Base-by-base conservation (phyloP, 2,888 invertebrate species). In the Chrysolina oricalcia region DNA sequence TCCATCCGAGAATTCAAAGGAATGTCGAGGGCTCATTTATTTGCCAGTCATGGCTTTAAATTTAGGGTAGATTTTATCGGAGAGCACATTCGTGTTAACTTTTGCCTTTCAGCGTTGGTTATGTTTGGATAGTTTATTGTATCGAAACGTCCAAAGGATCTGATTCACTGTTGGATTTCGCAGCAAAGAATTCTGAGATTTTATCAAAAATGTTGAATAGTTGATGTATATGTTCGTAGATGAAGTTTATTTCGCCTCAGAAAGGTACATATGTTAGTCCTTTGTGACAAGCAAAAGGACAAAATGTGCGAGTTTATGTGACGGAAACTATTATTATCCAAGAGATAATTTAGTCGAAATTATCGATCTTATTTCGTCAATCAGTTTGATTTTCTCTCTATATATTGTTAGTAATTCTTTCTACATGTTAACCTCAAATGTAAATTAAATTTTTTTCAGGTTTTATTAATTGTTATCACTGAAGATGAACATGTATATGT, bases 41-140 rank as follows among this genome's bases (percentile, higher is more conserved):
- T 59, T 59, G 86, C 87, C 87, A 87, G 87, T 87, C 87, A 87
- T 82, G 82, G 83, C 82, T 85, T 86, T 87, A 87, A 87, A 87
- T 87, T 87, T 86, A 83, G 86, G 86, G 86, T 87, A 85, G 85
- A 86, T 85, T 82, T 83, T 85, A 86, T 86, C 85, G 79, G 53
- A 53, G 71, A 68, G 19, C 68, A 53, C 53, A 35, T 53, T 53
- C 53, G 53, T 59, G 68, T 68, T 68, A 68, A 68, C 68, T 68
- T 66, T 67, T 68, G 19, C 68, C 68, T 68, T 68, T 53, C 68
- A 53, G 68, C 59, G 59, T 59, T n/a, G 59, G 27, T 59, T 59
- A 59, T 59, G 59, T 59, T 59, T 59, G 59, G 59, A 59, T 59
- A 59, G 59, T 59, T 59, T 59, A 59, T 59, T 59, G 59, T 27